Evolutionary conservation across 2,113 vertebrate species (phyloP).

Genomic region (Istiophorus platypterus): DNA sequence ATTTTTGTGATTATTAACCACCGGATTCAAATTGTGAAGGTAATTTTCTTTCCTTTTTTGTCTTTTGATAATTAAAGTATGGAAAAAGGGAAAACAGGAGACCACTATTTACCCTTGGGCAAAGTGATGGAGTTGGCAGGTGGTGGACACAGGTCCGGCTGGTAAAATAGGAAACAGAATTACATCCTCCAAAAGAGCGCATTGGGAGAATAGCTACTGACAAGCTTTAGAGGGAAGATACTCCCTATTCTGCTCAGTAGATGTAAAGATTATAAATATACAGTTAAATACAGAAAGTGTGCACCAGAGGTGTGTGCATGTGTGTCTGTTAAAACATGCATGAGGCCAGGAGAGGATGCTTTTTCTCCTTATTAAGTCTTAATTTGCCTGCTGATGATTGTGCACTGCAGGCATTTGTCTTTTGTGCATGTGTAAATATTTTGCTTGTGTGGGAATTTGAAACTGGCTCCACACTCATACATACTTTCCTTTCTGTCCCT

Average conservation of each 20-base stretch:
- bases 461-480: not conserved
- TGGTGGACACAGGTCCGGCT: conserved; percentile 4
- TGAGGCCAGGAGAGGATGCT: not conserved
- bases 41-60: not conserved
- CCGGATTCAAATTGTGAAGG: not conserved
- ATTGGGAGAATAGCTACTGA: not conserved
- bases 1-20: not conserved
- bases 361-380: too few species aligned
- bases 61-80: conserved; percentile 11
- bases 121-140: conserved; percentile 51
- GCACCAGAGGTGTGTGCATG: not conserved
- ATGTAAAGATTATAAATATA: conserved; percentile 32
- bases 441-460: not conserved
- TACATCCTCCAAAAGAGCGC: conserved; percentile 26
- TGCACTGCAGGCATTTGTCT: not conserved
- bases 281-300: conserved; percentile 8
- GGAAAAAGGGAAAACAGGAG: conserved; percentile 12
- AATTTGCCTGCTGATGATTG: not conserved
- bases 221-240: conserved; percentile 5
- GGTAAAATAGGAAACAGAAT: conserved; percentile 24
- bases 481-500: not conserved
- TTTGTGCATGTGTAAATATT: not conserved
- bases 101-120: conserved; percentile 44
- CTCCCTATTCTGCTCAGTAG: not conserved
- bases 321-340: not conserved